Conservation (phyloP, 2,888 invertebrate species). For the Gandaritis pyraliata region DNA sequence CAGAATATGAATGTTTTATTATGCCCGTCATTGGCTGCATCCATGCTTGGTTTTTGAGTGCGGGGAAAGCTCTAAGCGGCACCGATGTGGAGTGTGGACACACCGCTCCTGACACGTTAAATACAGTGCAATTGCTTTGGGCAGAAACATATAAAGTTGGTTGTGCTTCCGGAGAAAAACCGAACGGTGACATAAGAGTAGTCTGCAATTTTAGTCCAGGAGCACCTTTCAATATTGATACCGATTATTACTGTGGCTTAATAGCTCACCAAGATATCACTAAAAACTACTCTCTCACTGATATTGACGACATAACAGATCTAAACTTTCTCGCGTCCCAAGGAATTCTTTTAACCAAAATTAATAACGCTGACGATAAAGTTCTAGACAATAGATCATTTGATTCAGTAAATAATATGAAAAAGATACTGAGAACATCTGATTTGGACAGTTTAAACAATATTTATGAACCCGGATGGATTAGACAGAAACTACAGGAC, state of each 20-base stretch:
- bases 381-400: not conserved
- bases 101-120: constrained; percentile 57
- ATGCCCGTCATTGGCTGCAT: constrained; percentile 69
- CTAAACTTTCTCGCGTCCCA: constrained; percentile 47
- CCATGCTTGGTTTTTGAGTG: constrained; percentile 70
- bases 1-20: constrained; percentile 68
- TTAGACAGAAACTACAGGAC: constrained; percentile 46
- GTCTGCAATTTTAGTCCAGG: constrained; percentile 75
- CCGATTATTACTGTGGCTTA: constrained; percentile 68
- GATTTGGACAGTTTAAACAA: constrained; percentile 57
- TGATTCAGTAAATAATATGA: not conserved
- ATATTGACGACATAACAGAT: constrained; percentile 45
- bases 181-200: constrained; percentile 65
- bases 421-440: constrained; percentile 42
- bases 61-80: constrained; percentile 53
- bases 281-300: constrained; percentile 18
- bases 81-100: constrained; percentile 70
- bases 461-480: constrained; percentile 57
- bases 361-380: constrained; percentile 18
- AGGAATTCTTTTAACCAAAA: constrained; percentile 49
- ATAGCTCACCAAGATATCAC: constrained; percentile 54
- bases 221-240: constrained; percentile 63
- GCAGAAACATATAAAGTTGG: constrained; percentile 72
- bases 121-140: constrained; percentile 71
- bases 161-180: constrained; percentile 64